Evolutionary conservation across 2,797 vertebrate genomes (phyloP).

Genomic region (Typhlichthys eigenmanni): DNA sequence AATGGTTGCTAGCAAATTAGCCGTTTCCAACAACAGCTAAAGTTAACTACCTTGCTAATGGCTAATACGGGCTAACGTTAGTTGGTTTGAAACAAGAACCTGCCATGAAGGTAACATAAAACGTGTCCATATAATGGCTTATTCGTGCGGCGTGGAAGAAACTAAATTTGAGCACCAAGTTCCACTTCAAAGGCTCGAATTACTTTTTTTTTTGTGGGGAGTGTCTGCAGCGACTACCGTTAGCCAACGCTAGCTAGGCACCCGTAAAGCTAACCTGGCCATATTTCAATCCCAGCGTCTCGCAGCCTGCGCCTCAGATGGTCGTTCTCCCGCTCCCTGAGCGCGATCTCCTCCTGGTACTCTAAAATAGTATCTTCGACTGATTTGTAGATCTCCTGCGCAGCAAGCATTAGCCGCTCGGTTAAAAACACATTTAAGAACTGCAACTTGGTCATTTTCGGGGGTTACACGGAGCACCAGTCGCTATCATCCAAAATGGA

Average conservation of each 20-base stretch:
- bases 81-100: neutral
- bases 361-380: constrained; percentile 77
- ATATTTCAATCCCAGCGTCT: constrained; percentile 77
- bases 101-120: neutral
- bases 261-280: constrained; percentile 72
- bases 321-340: constrained; percentile 76
- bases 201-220: no score
- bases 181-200: neutral
- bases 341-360: constrained; percentile 77
- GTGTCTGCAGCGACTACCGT: constrained; percentile 13
- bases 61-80: constrained; percentile 10
- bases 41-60: constrained; percentile 21
- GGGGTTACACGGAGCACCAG: constrained; percentile 27
- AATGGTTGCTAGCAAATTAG: constrained; percentile 65
- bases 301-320: constrained; percentile 75
- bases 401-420: constrained; percentile 77
- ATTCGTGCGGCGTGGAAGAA: rapidly evolving
- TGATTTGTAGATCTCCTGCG: constrained; percentile 77
- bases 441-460: constrained; percentile 76
- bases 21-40: constrained; percentile 47
- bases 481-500: constrained; percentile 63
- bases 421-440: constrained; percentile 77
- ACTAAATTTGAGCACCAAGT: neutral
- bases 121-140: neutral
- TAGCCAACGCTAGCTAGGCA: constrained; percentile 31